Percentiles rank a stretch among this genome's conserved stretches.
phyloP scores from a whole-genome alignment of 2,888 invertebrate species.

The Rhogogaster chlorosoma region DNA sequence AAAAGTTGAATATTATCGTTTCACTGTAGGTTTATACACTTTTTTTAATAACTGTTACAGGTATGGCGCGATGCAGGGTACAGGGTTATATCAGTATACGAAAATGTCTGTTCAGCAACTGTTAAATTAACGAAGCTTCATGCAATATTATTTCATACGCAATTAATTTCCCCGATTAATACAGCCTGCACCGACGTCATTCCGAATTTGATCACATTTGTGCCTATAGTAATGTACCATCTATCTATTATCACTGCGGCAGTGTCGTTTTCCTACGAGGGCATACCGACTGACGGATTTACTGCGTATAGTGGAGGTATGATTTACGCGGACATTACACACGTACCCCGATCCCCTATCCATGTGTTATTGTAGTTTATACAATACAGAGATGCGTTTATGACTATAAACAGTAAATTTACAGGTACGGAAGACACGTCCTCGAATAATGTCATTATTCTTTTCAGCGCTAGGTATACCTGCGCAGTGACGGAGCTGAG shows the following conservation, averaged over 20 bases:
- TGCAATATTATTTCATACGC: not conserved
- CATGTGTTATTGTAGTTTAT: not conserved
- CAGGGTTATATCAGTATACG: not conserved
- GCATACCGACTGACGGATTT: slow-evolving; percentile 19
- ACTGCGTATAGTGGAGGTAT: slow-evolving; percentile 15
- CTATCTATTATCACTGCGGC: slow-evolving; percentile 41
- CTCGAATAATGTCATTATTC: not conserved
- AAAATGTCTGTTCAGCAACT: not conserved
- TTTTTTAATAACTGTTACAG: not conserved
- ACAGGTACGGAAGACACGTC: not conserved
- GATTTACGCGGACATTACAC: slow-evolving; percentile 40
- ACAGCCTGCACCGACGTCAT: slow-evolving; percentile 16
- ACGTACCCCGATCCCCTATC: not conserved
- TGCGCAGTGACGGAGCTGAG: too few relatives aligned
- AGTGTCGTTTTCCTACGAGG: slow-evolving; percentile 13
- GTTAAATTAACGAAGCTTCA: not conserved
- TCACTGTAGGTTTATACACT: not conserved
- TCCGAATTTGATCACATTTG: slow-evolving; percentile 34
- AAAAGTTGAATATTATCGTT: too few relatives aligned
- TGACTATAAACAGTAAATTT: not conserved
- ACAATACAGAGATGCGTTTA: not conserved
- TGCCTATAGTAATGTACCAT: slow-evolving; percentile 8
- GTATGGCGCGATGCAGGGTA: not conserved
- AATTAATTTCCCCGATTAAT: slow-evolving; percentile 10
- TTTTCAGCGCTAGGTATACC: not conserved